Percentiles rank a stretch among this genome's conserved stretches.
phyloP scores from a whole-genome alignment of 1,140 invertebrate genomes.

The Nasonia giraulti region DNA sequence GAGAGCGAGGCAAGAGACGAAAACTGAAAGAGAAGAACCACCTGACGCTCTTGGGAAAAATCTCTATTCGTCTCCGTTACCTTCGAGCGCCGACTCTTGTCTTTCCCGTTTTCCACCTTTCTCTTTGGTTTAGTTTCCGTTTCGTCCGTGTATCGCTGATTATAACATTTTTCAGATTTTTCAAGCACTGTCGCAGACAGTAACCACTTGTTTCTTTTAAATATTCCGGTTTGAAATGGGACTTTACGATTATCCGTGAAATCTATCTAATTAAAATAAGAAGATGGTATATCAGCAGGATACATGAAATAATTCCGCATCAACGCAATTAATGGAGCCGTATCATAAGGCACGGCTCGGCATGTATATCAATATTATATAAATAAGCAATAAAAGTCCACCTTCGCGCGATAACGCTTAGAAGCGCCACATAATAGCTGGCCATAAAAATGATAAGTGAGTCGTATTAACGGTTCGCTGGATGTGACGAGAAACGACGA shows the following conservation, averaged over 20 bases:
- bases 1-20: slow-evolving; percentile 5
- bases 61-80: slow-evolving; percentile 46
- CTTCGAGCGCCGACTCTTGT: slow-evolving; percentile 5
- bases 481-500: neutral
- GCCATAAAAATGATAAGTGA: slow-evolving; percentile 49
- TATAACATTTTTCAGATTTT: slow-evolving; percentile 33
- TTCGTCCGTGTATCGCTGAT: neutral
- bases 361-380: neutral
- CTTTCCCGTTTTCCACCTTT: neutral
- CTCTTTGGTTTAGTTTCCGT: neutral
- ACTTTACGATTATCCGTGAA: too few relatives aligned
- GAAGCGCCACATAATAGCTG: neutral
- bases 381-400: slow-evolving; percentile 44
- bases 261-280: too few relatives aligned
- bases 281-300: too few relatives aligned
- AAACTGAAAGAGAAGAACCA: slow-evolving; percentile 45
- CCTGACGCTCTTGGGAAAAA: slow-evolving; percentile 46
- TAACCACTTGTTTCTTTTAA: too few relatives aligned
- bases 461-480: slow-evolving; percentile 37
- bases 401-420: slow-evolving; percentile 22
- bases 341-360: neutral
- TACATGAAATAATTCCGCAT: too few relatives aligned
- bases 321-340: too few relatives aligned
- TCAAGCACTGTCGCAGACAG: neutral
- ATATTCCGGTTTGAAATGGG: too few relatives aligned